Base-by-base conservation (phyloP, 2,888 invertebrate species). In the Taenaris catops region DNA sequence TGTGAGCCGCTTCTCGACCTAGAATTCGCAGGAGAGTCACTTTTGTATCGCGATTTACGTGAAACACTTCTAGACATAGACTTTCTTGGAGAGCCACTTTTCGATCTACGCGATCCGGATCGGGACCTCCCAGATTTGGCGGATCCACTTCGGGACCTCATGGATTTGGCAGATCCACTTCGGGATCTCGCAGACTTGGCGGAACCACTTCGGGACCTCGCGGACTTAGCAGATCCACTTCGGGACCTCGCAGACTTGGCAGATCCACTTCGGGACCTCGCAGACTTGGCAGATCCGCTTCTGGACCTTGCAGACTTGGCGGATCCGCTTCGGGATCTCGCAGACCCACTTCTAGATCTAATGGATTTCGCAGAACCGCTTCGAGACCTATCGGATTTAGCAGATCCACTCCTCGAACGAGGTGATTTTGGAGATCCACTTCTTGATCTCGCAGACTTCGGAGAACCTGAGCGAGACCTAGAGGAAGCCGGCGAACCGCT, bases 401-500 rank as follows among this genome's bases (percentile, higher is more conserved):
- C 44, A 0, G 60, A 55, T 4, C 48, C 51, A 17, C 54, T 51
- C 6, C 51, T 19, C 2, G 60, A 57, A 4, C 56, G 41, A 1
- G 38, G 24, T 0, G 53, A 51, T 11, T 49, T 50, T 2, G 46
- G 45, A 0, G 62, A 58, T 34, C 58, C 38, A 27, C 56, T 53
- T 8, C 61, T 48, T 1, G 58, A 55, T 5, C 54, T 39, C 1
- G 26, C 21, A 0, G 54, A 53, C 11, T 49, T 49, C 2, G 45
- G 40, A 0, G 62, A 58, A 34, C 59, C 41, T 7, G 59, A 53
- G 3, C 53, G 47, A 1, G 69, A 68, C 8, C 51, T 49, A 2
- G 58, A 48, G 1, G 61, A 52, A 1, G 73, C 67, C 1, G 60
- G 56, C n/a, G 70, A 74, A 12, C 55, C 56, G 8, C 56, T 53